Evolutionary conservation across 2,113 vertebrate species (phyloP).

Genomic region (Corythornis vintsioides): DNA sequence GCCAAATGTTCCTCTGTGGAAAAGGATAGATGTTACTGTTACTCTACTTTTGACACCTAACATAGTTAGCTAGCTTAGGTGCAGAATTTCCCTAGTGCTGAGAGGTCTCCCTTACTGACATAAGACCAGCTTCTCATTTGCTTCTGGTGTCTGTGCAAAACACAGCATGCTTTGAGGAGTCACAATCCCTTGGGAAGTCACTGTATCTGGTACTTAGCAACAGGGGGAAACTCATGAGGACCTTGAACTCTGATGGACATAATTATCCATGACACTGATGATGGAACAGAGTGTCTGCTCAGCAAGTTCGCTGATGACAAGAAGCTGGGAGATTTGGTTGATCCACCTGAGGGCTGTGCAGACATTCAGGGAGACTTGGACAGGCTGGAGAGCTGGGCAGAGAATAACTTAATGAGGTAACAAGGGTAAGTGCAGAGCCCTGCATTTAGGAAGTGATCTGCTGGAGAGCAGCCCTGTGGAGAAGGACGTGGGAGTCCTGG

Average conservation of each 20-base stretch:
- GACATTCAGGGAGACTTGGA: too few species aligned
- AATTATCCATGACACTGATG: neutral
- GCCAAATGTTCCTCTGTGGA: neutral
- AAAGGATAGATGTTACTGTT: neutral
- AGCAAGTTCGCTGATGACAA: too few species aligned
- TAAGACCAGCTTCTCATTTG: neutral
- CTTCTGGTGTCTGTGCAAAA: neutral
- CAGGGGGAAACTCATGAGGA: fast-evolving
- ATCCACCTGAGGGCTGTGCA: too few species aligned
- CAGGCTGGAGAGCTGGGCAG: too few species aligned
- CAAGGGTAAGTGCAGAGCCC: too few species aligned
- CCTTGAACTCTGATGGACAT: neutral
- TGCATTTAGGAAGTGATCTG: too few species aligned
- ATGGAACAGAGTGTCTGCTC: too few species aligned
- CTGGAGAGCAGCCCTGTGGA: too few species aligned
- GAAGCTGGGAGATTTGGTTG: too few species aligned
- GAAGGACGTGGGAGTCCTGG: too few species aligned
- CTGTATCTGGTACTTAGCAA: neutral
- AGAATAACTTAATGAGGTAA: too few species aligned
- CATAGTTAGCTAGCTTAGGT: neutral
- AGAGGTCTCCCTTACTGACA: neutral
- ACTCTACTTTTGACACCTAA: neutral
- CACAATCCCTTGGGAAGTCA: neutral
- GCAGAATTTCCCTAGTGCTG: neutral
- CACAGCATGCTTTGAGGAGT: neutral